A percentile compares a stretch with the other conserved stretches of the same genome.
phyloP scores from a whole-genome alignment of 1,140 invertebrate species.

The Thereuonema tuberculata region DNA sequence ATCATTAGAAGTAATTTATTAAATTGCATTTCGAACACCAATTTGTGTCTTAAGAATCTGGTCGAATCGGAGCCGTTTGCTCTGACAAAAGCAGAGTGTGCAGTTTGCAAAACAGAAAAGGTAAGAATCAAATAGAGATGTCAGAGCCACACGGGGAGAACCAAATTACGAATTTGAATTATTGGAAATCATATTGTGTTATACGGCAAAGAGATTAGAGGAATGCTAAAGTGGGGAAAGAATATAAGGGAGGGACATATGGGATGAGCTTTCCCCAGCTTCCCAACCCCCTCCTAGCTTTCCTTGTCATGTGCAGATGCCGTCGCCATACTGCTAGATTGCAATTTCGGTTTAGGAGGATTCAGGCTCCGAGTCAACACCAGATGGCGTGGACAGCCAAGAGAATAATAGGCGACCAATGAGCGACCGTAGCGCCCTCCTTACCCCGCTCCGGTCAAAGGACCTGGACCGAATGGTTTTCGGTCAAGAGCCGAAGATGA shows the following conservation, averaged over 20 bases:
- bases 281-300: no score
- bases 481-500: no score
- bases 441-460: no score
- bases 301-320: background rate
- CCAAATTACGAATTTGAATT: slow-evolving; percentile 1
- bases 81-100: no score
- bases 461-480: no score
- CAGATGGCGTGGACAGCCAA: background rate
- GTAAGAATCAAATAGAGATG: slow-evolving; percentile 5
- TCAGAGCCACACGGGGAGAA: background rate
- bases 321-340: background rate
- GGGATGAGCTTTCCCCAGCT: no score
- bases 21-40: no score
- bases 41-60: no score
- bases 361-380: background rate
- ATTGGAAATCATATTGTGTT: slow-evolving; percentile 4
- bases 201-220: background rate
- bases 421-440: background rate
- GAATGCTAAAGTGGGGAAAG: background rate
- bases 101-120: no score
- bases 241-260: background rate
- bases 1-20: no score
- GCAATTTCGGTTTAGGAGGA: background rate
- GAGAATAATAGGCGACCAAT: background rate
- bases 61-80: no score